Evolutionary conservation across 2,888 invertebrate species (phyloP).

Genomic region (Melanophora roralis): DNA sequence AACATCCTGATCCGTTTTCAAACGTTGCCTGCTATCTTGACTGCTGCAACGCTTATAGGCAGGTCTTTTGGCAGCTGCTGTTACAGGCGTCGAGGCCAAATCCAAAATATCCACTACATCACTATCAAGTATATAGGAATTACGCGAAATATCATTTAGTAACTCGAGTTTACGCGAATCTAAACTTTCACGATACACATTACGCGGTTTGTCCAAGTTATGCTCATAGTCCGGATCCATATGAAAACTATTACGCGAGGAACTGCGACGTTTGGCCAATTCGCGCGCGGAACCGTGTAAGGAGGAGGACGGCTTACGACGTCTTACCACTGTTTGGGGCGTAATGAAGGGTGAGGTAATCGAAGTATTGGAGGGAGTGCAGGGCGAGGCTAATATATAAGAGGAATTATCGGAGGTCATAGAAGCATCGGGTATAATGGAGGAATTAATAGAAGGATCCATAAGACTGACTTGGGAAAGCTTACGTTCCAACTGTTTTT

Average conservation of each 20-base stretch:
- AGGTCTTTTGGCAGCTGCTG: constrained; percentile 53
- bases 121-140: constrained; percentile 72
- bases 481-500: constrained; percentile 74
- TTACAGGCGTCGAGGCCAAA: constrained; percentile 71
- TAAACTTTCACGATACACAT: constrained; percentile 76
- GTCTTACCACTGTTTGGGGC: constrained; percentile 68
- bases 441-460: constrained; percentile 58
- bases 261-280: constrained; percentile 63
- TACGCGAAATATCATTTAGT: constrained; percentile 73
- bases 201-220: constrained; percentile 74
- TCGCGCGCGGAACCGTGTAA: constrained; percentile 63
- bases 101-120: constrained; percentile 72
- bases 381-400: constrained; percentile 48
- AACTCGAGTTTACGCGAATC: constrained; percentile 74
- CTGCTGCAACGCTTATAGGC: constrained; percentile 42
- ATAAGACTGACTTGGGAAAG: constrained; percentile 72
- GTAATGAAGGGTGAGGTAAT: constrained; percentile 55
- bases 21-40: constrained; percentile 43
- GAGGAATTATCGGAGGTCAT: constrained; percentile 49
- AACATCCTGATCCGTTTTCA: constrained; percentile 39
- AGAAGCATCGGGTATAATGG: constrained; percentile 17
- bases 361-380: constrained; percentile 50
- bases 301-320: constrained; percentile 66
- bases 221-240: constrained; percentile 73
- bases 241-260: constrained; percentile 65